phyloP scores from a whole-genome alignment of 2,113 vertebrate species.

The Melanocharis versteri region DNA sequence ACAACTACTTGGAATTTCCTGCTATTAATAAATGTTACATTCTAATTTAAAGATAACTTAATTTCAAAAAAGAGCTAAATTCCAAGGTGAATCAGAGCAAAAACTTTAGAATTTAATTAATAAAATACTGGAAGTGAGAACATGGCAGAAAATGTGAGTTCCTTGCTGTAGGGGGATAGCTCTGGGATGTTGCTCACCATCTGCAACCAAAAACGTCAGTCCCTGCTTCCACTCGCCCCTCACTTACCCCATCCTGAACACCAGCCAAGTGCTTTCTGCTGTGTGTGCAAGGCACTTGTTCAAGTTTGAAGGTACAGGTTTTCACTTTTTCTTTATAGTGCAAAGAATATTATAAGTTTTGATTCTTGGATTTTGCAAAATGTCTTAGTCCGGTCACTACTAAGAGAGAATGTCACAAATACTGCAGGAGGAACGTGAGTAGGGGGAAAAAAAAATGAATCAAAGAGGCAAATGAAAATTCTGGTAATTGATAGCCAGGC shows the following conservation, averaged over 20 bases:
- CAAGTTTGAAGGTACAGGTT: background rate
- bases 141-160: background rate
- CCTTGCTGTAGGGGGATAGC: background rate
- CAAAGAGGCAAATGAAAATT: background rate
- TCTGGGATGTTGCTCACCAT: background rate
- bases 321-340: background rate
- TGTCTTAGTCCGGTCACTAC: accelerated
- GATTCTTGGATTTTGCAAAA: background rate
- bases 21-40: background rate
- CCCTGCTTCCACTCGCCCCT: background rate
- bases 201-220: background rate
- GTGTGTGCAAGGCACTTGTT: background rate
- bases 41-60: background rate
- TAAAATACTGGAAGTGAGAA: background rate
- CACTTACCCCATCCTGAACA: background rate
- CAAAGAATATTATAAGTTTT: background rate
- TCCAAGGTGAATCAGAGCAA: background rate
- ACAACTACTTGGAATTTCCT: background rate
- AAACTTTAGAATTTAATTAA: background rate
- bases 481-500: background rate
- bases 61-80: background rate
- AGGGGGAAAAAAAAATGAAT: background rate
- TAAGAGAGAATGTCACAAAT: background rate
- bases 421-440: background rate
- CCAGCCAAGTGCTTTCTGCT: background rate